Base-by-base conservation (phyloP, 2,797 vertebrate species). In the Aplochiton taeniatus region DNA sequence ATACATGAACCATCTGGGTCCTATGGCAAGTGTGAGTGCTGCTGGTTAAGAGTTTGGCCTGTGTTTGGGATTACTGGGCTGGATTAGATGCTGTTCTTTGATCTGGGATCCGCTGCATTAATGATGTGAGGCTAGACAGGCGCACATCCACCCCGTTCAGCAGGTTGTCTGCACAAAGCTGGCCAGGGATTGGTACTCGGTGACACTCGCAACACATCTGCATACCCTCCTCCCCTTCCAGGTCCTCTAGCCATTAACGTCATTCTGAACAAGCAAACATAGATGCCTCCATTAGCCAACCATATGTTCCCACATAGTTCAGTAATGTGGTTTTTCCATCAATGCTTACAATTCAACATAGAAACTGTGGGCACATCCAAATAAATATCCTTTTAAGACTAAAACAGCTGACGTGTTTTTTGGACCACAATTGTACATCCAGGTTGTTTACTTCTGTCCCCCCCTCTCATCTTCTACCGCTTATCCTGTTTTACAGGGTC, bases 51-150 rank as follows among this genome's bases (percentile, higher is more conserved):
- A 8, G 8, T 67, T 45, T 45, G 55, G 58, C 56, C 42, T n/a
- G 16, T 65, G 78, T 66, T 69, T 61, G 51, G 49, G 66, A 74
- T 78, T 68, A 54, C 68, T 49, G 66, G 75, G 62, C 54, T 58
- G 73, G 72, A 72, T 79, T 78, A 69, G 69, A 72, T 17, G 45
- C 8, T 17, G 55, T 43, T 53, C 65, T 79, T 78, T 75, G 65
- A 73, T 76, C 63, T 59, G 64, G 47, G 66, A 74, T 72, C 18
- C 2, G 44, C 60, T 61, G 69, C 75, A 60, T 77, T 75, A 69
- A 11, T 52, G 57, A 44, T 63, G 49, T 68, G 44, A 79, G 75
- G 71, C 68, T 72, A 62, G 71, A 72, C 63, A 62, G 65, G 53
- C 68, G 54, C 68, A 55, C 56, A 65, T 63, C 43, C 65, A 63